Evolutionary conservation across 2,797 vertebrate genomes (phyloP).

Genomic region (Lepus oiostolus): DNA sequence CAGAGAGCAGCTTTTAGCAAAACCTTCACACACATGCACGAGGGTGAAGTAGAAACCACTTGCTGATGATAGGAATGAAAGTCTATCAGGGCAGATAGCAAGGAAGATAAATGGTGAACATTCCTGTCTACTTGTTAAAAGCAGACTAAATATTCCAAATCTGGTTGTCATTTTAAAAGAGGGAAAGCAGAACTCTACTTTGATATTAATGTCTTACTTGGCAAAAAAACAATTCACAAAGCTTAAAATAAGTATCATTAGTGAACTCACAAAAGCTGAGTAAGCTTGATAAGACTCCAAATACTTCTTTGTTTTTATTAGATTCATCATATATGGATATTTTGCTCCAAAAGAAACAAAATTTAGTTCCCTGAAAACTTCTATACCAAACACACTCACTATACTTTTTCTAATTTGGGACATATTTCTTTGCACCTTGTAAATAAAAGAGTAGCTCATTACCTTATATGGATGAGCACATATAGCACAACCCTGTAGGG

Average conservation of each 20-base stretch:
- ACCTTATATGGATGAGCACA: not conserved
- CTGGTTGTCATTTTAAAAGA: conserved; percentile 14
- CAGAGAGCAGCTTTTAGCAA: not conserved
- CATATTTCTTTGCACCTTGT: not conserved
- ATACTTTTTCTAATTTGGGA: not conserved
- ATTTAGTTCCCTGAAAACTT: not conserved
- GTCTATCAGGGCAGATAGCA: not conserved
- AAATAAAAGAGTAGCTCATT: not conserved
- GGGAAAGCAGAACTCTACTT: not conserved
- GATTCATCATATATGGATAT: not conserved
- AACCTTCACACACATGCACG: not conserved
- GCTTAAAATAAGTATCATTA: not conserved
- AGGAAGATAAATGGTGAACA: not conserved
- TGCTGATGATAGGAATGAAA: not conserved
- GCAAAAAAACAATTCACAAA: not conserved
- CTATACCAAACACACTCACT: not conserved
- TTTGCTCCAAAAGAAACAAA: not conserved
- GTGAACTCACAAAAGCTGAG: not conserved
- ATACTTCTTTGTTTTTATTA: not conserved
- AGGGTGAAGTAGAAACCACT: not conserved
- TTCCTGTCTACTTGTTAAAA: not conserved
- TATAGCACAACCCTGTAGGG: rapidly evolving
- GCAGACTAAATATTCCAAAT: not conserved
- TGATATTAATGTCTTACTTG: not conserved
- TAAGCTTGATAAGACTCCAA: conserved; percentile 22